Percentiles rank a stretch among this genome's conserved stretches.
These are phyloP conservation scores for Tachystola acroxantha DNA, from an alignment of 2,888 invertebrate species.

Conservation along the genomic window DNA sequence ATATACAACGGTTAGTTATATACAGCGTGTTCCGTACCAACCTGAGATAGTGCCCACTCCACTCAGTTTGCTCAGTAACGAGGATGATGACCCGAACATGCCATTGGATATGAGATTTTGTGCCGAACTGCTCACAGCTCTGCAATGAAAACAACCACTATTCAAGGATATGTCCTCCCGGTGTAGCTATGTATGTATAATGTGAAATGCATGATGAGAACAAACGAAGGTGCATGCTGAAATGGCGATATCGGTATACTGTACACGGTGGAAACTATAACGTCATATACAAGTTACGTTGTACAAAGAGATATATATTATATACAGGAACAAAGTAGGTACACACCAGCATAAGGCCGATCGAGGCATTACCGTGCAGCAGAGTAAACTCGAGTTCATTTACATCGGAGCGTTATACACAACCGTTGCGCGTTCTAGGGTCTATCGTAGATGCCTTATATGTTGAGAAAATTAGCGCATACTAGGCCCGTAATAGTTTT, in stretches of 20 bases:
- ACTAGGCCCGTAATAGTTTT: no score
- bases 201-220: conserved; percentile 4
- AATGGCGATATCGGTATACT: conserved; percentile 11
- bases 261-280: conserved; percentile 10
- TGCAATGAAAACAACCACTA: conserved; percentile 53
- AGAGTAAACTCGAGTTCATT: conserved; percentile 4
- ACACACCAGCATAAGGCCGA: conserved; percentile 4
- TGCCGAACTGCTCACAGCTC: conserved; percentile 74
- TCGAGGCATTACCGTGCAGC: background rate
- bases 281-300: conserved; percentile 10
- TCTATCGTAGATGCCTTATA: no score
- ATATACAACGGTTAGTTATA: conserved; percentile 7
- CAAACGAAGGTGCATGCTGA: conserved; percentile 9
- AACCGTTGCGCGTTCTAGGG: no score
- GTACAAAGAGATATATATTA: conserved; percentile 7
- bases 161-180: conserved; percentile 23
- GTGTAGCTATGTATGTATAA: conserved; percentile 1
- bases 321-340: conserved; percentile 6
- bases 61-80: conserved; percentile 72
- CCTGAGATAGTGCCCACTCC: conserved; percentile 75
- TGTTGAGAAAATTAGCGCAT: no score
- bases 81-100: conserved; percentile 89
- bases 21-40: conserved; percentile 32
- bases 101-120: conserved; percentile 82
- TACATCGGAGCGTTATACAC: background rate